Percentiles rank a stretch among this genome's conserved stretches.
Conservation (phyloP, 2,888 invertebrate species). For the Dicranocentrus wangi region DNA sequence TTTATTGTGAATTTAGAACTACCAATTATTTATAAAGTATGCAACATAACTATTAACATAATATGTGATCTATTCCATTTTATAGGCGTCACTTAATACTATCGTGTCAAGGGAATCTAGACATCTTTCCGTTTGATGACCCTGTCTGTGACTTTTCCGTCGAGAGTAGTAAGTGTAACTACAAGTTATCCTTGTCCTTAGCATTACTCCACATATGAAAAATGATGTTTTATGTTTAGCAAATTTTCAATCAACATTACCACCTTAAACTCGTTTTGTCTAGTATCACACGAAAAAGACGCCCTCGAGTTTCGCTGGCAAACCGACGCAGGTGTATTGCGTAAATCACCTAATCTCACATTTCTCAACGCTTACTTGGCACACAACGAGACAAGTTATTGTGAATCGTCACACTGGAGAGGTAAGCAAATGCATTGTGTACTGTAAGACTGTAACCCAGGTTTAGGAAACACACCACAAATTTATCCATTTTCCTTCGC, state of each 20-base stretch:
- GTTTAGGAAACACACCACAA: no score
- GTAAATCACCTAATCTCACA: constrained; percentile 90
- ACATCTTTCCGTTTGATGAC: constrained; percentile 96
- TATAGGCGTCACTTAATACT: constrained; percentile 86
- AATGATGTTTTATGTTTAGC: neutral
- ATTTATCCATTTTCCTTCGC: no score
- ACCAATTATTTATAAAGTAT: no score
- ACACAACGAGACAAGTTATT: constrained; percentile 90
- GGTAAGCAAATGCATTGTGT: constrained; percentile 79
- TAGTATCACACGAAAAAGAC: constrained; percentile 93
- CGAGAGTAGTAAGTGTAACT: constrained; percentile 94
- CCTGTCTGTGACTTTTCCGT: constrained; percentile 95
- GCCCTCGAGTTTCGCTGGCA: constrained; percentile 94
- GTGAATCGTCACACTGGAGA: constrained; percentile 93
- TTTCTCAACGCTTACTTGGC: constrained; percentile 94
- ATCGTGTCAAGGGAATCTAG: constrained; percentile 93
- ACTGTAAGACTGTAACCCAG: no score
- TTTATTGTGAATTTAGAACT: no score
- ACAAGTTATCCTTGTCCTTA: neutral
- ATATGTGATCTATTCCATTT: no score
- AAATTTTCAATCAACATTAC: neutral
- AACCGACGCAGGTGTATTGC: constrained; percentile 89
- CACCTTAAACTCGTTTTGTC: neutral
- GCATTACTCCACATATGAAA: neutral
- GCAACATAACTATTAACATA: no score